phyloP scores from a whole-genome alignment of 2,113 vertebrate species.

The Puffinus mauretanicus region DNA sequence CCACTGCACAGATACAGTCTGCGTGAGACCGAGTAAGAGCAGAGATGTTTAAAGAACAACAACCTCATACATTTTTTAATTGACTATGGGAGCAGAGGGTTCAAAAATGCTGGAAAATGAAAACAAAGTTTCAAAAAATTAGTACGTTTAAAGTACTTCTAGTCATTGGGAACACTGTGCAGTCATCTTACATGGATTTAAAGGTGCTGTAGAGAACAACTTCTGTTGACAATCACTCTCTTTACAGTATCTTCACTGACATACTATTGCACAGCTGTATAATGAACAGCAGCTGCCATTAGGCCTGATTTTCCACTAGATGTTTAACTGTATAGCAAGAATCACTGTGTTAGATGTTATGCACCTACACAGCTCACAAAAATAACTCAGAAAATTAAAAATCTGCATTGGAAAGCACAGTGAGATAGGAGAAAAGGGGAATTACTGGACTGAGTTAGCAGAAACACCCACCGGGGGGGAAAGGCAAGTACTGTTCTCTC shows the following conservation, averaged over 20 bases:
- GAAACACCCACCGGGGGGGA: background rate
- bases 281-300: background rate
- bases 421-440: background rate
- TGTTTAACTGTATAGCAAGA: background rate
- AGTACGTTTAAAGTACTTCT: background rate
- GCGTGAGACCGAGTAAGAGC: background rate
- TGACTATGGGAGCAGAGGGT: background rate
- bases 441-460: background rate
- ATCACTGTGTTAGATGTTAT: background rate
- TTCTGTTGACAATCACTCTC: background rate
- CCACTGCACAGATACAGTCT: background rate
- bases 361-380: background rate
- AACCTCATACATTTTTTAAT: background rate
- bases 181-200: background rate
- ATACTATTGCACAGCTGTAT: background rate
- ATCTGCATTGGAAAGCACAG: background rate
- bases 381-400: background rate
- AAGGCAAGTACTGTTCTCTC: background rate
- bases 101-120: background rate
- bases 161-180: background rate
- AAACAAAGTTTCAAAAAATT: background rate
- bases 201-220: background rate
- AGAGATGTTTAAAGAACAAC: background rate
- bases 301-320: background rate
- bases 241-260: background rate